A percentile compares a stretch with the other conserved stretches of the same genome.
phyloP scores from a whole-genome alignment of 2,888 invertebrate genomes.

The Xestia c-nigrum region DNA sequence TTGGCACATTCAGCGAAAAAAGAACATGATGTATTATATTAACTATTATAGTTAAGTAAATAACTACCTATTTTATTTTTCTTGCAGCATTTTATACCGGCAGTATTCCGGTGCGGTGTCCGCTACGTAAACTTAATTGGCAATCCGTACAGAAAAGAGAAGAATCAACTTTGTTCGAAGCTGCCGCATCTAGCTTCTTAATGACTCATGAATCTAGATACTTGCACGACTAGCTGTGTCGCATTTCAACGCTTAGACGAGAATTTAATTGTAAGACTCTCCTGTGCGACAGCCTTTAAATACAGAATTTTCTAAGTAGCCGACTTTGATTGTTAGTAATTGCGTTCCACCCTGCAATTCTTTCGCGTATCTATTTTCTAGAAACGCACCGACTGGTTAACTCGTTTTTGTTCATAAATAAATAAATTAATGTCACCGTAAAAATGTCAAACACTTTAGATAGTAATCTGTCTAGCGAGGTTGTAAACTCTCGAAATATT shows the following conservation, averaged over 20 bases:
- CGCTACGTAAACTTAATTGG: slow-evolving; percentile 52
- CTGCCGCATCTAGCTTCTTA: slow-evolving; percentile 53
- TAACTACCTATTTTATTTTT: slow-evolving; percentile 19
- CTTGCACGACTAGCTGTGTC: slow-evolving; percentile 34
- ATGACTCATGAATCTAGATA: slow-evolving; percentile 59
- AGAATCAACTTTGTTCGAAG: slow-evolving; percentile 55
- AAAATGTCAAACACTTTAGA: no score
- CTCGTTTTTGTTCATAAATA: neutral
- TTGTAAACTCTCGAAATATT: no score
- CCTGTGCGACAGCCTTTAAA: slow-evolving; percentile 21
- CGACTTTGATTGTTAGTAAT: slow-evolving; percentile 6
- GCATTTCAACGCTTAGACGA: slow-evolving; percentile 44
- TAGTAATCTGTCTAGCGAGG: no score
- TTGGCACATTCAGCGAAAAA: slow-evolving; percentile 25
- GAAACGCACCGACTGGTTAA: neutral
- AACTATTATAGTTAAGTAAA: neutral
- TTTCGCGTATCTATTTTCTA: neutral
- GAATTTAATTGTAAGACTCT: slow-evolving; percentile 38
- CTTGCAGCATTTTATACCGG: slow-evolving; percentile 25
- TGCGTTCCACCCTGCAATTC: neutral
- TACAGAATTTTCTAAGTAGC: slow-evolving; percentile 11
- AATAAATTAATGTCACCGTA: no score
- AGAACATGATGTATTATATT: slow-evolving; percentile 25
- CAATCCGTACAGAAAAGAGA: slow-evolving; percentile 37
- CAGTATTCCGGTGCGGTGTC: slow-evolving; percentile 21